phyloP scores from a whole-genome alignment of 1,140 invertebrate genomes.

The Hesperophylax magnus region DNA sequence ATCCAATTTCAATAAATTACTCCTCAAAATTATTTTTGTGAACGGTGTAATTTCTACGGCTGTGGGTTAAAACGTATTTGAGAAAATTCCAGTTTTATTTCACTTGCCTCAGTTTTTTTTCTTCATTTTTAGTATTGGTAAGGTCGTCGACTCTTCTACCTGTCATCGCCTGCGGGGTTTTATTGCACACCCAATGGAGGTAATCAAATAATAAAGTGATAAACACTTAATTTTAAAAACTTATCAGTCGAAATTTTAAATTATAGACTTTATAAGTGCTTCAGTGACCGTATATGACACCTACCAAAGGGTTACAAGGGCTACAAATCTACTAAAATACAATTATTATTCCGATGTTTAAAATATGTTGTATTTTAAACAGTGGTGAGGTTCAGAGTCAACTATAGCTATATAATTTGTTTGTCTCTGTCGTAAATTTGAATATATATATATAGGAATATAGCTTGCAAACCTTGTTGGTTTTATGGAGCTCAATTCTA shows the following conservation, averaged over 20 bases:
- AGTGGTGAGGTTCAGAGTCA: too few species aligned
- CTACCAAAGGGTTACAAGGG: too few species aligned
- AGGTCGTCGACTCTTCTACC: slow-evolving; percentile 29
- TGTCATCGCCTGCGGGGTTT: slow-evolving; percentile 33
- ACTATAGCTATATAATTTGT: too few species aligned
- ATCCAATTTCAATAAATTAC: slow-evolving; percentile 9
- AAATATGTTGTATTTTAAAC: too few species aligned
- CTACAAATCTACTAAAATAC: too few species aligned
- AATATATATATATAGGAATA: too few species aligned
- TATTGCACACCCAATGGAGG: slow-evolving; percentile 28
- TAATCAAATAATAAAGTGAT: slow-evolving; percentile 43
- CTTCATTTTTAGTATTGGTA: too few species aligned
- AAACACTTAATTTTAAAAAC: slow-evolving; percentile 41
- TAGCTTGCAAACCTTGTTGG: too few species aligned
- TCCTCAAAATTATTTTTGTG: background rate
- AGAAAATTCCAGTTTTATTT: slow-evolving; percentile 33
- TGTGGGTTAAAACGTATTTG: background rate
- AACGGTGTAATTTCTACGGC: slow-evolving; percentile 3
- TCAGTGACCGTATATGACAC: slow-evolving; percentile 4
- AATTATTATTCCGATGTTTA: too few species aligned
- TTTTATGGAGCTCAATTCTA: background rate
- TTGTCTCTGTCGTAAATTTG: too few species aligned
- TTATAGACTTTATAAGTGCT: slow-evolving; percentile 14
- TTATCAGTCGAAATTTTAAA: slow-evolving; percentile 26
- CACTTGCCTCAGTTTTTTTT: background rate